These are phyloP conservation scores for Harpagoxenus sublaevis DNA, from an alignment of 2,888 invertebrate species.

Conservation along the genomic window DNA sequence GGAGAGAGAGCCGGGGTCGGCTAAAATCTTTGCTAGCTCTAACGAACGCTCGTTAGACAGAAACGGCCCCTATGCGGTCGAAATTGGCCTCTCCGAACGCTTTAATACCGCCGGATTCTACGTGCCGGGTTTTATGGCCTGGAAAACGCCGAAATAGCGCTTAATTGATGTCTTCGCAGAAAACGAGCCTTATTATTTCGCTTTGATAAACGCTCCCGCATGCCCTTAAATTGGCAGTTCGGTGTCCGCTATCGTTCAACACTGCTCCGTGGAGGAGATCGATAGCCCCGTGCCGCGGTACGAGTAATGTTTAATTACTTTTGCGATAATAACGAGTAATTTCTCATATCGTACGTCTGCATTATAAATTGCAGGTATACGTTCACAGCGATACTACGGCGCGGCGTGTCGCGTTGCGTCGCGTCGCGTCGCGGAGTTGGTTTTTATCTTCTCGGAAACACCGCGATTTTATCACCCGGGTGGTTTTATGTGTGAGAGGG, in stretches of 20 bases:
- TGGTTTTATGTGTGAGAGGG: background rate
- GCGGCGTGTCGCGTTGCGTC: too few species aligned
- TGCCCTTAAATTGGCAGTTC: constrained; percentile 18
- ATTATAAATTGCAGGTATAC: constrained; percentile 12
- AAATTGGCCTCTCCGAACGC: constrained; percentile 18
- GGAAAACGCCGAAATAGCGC: background rate
- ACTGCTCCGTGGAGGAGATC: constrained; percentile 4
- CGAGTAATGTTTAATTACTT: constrained; percentile 19
- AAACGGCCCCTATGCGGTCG: background rate
- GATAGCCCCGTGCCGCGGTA: constrained; percentile 3
- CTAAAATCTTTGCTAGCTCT: constrained; percentile 29
- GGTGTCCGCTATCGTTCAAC: background rate
- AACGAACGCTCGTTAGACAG: background rate
- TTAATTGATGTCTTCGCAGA: constrained; percentile 30
- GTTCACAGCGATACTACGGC: background rate
- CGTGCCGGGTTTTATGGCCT: background rate
- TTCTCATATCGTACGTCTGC: too few species aligned
- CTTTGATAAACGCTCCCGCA: constrained; percentile 29
- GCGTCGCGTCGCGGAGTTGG: background rate
- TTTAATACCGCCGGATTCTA: background rate
- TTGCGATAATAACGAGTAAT: background rate
- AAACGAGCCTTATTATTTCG: constrained; percentile 25
- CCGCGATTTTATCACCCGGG: background rate
- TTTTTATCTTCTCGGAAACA: background rate
- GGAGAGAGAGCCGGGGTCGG: background rate